phyloP scores from a whole-genome alignment of 2,113 vertebrate species.

The Antechinus stuartii region DNA sequence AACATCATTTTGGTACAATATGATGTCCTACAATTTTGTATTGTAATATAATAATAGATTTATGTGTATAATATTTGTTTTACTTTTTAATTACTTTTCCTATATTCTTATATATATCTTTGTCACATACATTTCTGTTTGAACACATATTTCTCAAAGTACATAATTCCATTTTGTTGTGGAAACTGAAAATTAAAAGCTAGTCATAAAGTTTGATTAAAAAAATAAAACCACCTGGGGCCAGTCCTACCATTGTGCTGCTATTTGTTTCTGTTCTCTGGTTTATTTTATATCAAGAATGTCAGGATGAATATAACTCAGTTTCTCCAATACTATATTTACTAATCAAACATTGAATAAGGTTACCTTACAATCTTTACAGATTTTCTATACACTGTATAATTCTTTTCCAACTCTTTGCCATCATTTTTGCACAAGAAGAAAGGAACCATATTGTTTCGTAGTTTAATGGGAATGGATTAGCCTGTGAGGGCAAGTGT shows the following conservation, averaged over 20 bases:
- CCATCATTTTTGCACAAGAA: not conserved
- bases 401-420: not conserved
- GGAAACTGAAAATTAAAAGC: not conserved
- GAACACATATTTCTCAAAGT: not conserved
- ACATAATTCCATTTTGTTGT: not conserved
- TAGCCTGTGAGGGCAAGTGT: not conserved
- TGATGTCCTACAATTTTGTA: slow-evolving; percentile 30
- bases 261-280: not conserved
- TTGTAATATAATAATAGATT: slow-evolving; percentile 24
- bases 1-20: slow-evolving; percentile 50
- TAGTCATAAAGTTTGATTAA: not conserved
- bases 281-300: not conserved
- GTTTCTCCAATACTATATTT: not conserved
- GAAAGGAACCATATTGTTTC: not conserved
- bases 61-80: not conserved
- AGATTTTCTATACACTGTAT: not conserved
- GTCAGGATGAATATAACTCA: not conserved
- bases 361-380: not conserved
- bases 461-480: not conserved
- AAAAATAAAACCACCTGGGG: too few relatives aligned
- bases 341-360: not conserved
- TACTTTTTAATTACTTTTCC: not conserved
- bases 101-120: not conserved
- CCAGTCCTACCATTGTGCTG: not conserved
- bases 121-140: not conserved